These are phyloP conservation scores for Rhagonycha lutea DNA, from an alignment of 2,888 invertebrate genomes.

Conservation along the genomic window DNA sequence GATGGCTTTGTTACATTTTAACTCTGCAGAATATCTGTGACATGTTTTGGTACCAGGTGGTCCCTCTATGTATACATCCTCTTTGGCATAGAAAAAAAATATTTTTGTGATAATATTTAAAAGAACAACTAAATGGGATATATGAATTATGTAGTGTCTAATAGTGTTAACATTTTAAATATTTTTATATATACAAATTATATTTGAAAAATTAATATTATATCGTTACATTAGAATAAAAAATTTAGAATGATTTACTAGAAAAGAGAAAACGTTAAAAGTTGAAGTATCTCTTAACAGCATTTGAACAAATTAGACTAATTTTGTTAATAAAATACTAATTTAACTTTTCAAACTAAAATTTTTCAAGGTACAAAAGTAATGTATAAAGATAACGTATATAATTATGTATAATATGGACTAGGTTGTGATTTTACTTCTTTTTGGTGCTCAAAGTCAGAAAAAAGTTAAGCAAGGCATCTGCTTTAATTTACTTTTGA, in stretches of 20 bases:
- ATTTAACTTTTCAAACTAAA: background rate
- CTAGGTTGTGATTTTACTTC: background rate
- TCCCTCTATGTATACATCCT: no score
- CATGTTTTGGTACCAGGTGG: no score
- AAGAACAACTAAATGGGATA: background rate
- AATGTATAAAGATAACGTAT: background rate
- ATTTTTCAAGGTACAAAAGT: background rate
- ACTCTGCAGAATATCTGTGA: no score
- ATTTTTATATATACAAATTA: background rate
- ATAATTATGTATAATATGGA: background rate
- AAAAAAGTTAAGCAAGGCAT: background rate
- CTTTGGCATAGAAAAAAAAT: background rate
- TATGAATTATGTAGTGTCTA: background rate
- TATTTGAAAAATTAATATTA: background rate
- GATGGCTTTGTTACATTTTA: no score
- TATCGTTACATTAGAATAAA: background rate
- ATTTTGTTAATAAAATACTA: background rate
- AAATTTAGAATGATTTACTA: background rate
- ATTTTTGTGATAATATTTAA: background rate
- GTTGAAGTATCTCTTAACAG: background rate
- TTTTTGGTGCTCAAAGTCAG: background rate
- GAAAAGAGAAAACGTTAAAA: background rate
- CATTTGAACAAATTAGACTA: background rate
- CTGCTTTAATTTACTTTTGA: background rate
- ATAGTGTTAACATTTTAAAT: background rate